Evolutionary conservation across 2,113 vertebrate genomes (phyloP), one percentile per base, ranked within the genome.

Genomic region (Aegotheles bennettii): DNA sequence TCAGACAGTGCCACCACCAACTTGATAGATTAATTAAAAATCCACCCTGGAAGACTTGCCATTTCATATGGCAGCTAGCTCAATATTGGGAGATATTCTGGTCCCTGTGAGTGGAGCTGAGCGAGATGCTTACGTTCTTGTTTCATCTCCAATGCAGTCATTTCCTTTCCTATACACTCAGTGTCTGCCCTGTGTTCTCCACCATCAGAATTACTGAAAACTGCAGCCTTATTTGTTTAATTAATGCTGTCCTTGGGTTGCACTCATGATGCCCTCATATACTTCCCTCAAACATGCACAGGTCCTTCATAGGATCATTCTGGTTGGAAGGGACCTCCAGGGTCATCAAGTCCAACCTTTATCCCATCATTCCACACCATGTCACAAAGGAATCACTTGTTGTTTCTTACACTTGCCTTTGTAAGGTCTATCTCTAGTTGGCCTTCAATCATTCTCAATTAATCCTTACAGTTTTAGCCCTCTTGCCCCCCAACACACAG

Each of bases 11-110:
- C 94, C 94, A 95, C 91, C 94, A 94, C 10, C 48, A 95, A 97
- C 84, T 89, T 89, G 87, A 96, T n/a, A 81, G 89, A 89, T 95
- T 96, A 92, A 95, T 97, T 95, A 97, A 95, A 95, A 97, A 95
- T 89, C 91, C 77, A 0, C 95, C 91, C 93, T 90, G 81, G n/a
- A 91, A 93, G 76, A 89, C 65, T 75, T 96, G 80, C 91, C 60
- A 68, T 95, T 95, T 94, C 56, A 57, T 87, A 84, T 65, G 48
- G 56, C 87, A 94, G 73, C 65, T 87, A 86, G 78, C 84, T 95
- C 69, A 91, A 73, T 96, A 96, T 87, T 92, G 95, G 48, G 77
- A 91, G 94, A 89, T 95, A 96, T 92, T 93, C 95, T 84, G 61
- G 77, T 95, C 43, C 38, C 80, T 84, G 57, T 60, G 70, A 93